Evolutionary conservation across 2,888 invertebrate species (phyloP), one percentile per base, ranked within the genome.

Genomic region (Dasysyrphus albostriatus): DNA sequence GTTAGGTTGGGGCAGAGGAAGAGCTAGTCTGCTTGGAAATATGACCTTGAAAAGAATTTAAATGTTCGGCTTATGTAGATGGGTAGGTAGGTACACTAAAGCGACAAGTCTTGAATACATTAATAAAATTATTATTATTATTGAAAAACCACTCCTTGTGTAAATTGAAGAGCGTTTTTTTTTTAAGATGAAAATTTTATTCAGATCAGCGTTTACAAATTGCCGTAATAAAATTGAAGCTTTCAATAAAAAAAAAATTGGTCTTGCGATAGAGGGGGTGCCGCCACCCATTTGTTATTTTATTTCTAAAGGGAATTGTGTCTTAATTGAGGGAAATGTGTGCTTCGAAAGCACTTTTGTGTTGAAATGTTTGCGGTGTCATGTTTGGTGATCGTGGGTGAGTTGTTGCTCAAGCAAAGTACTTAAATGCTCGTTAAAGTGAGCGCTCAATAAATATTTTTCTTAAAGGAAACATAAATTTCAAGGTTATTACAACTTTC

Each of bases 11-110:
- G 24, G 16, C 14, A 19, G 12, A 12, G 9, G n/a, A 16, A 14
- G 9, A 19, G 29, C 32, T 16, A 7, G 63, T 19, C 29, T 51
- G 19, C 24, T 24, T 19, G 6, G 2, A 39, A n/a, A 12, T 47
- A 6, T 81, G 84, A 85, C 84, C 84, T 85, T 85, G 81, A 84
- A 72, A 44, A 73, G 73, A 77, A 73, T 81, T 77, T 67, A n/a
- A 63, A 63, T 69, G 67, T 67, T 72, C 54, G 56, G 7, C 49
- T 2, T 3, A 7, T 19, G 19, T 9, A 8, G n/a, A n/a, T n/a
- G n/a, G n/a, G n/a, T n/a, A n/a, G n/a, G n/a, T 14, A 19, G 34
- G 3, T 16, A 37, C 32, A 19, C 19, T 19, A 5, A 29, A 63
- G 65, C 54, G 80, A 84, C 76, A 72, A 49, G 54, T 67, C 58